Evolutionary conservation across 2,888 invertebrate genomes (phyloP), one percentile per base, ranked within the genome.

Genomic region (Cheilosia grossa): DNA sequence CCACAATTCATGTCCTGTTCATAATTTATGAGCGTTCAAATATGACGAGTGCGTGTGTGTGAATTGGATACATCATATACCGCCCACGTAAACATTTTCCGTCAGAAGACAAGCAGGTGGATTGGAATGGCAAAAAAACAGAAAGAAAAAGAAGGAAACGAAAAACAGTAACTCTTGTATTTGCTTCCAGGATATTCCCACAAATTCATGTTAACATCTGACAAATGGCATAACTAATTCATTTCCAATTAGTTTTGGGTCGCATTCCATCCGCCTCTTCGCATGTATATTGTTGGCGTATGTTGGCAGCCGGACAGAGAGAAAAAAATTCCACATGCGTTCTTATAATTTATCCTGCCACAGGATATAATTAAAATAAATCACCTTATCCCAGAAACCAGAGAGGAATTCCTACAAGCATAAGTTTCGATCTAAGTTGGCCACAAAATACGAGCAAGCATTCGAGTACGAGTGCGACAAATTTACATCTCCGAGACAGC

Each of bases 161-260:
- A 24, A 47, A 59, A 30, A 47, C 2, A 10, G 5, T 44, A 74
- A 81, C 49, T 54, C 82, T 66, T 53, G 44, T 51, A 80, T 51
- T 74, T 33, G n/a, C 27, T 69, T 17, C 51, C n/a, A 72, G 59
- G 54, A 82, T 77, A 82, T 67, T 66, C 59, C 40, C 47, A 77
- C 63, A 63, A 77, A 83, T 9, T 9, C 72, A 67, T 83, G 83
- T 70, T 80, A 80, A 74, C 83, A 83, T 83, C 74, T 83, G 80
- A 83, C 83, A 83, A 83, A 83, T 75, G 80, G 83, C 83, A 83
- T 83, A 83, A 83, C 83, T 83, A 83, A 83, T 83, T 83, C 80
- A 83, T 83, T 83, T 83, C 80, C 83, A 83, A 83, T 83, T 83
- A 83, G 83, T 83, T 80, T 78, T 47, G 30, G 78, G 73, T 37